Evolutionary conservation across 2,797 vertebrate genomes (phyloP).

Genomic region (Gambusia yucatana): DNA sequence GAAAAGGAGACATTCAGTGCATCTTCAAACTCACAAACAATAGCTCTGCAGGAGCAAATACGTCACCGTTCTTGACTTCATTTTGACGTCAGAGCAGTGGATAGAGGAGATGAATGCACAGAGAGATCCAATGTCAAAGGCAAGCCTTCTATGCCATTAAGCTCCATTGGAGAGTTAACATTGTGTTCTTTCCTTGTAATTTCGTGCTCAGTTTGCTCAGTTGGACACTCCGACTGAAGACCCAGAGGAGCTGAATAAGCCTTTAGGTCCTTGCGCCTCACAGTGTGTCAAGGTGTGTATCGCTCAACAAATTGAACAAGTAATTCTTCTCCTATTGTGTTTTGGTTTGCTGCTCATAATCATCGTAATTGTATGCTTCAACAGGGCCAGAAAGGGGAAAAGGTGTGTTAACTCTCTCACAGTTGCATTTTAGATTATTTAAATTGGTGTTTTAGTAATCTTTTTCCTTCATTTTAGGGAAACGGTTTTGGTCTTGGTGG

Average conservation of each 20-base stretch:
- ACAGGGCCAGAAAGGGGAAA: conserved; percentile 87
- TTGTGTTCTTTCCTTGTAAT: conserved; percentile 3
- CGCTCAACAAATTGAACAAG: neutral
- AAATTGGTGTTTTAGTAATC: conserved; percentile 1
- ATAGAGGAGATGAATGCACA: conserved; percentile 1
- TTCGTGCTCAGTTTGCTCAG: conserved; percentile 67
- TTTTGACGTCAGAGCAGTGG: conserved; percentile 12
- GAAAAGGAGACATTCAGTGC: neutral
- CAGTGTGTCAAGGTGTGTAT: conserved; percentile 80
- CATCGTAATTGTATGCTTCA: conserved; percentile 35
- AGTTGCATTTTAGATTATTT: neutral
- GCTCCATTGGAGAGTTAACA: neutral
- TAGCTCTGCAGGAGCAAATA: conserved; percentile 15
- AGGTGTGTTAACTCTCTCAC: conserved; percentile 65
- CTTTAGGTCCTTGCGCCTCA: conserved; percentile 78
- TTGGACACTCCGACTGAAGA: conserved; percentile 78
- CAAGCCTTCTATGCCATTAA: neutral
- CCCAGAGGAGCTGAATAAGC: conserved; percentile 71
- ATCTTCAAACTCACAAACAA: conserved; percentile 26
- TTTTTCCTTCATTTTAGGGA: conserved; percentile 69
- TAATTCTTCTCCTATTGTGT: neutral
- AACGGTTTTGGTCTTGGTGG: conserved; percentile 78
- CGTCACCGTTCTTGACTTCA: conserved; percentile 13
- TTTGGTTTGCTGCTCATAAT: conserved; percentile 17
- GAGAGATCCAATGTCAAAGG: neutral